Evolutionary conservation across 2,113 vertebrate genomes (phyloP).

Genomic region (Tinamus guttatus): DNA sequence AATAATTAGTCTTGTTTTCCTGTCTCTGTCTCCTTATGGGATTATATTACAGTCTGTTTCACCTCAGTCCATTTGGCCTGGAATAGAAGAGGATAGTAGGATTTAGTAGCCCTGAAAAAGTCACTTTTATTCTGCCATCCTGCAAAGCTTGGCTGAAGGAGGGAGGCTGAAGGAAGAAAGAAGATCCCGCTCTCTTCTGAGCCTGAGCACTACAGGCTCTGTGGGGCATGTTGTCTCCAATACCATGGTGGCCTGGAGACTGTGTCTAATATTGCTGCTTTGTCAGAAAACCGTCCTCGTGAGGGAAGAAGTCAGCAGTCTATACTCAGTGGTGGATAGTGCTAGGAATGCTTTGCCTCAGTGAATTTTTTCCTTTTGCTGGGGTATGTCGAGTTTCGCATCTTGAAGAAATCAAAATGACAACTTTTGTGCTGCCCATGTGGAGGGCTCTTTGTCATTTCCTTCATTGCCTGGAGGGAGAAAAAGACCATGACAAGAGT

Average conservation of each 20-base stretch:
- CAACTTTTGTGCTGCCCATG: not conserved
- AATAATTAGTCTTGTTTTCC: not conserved
- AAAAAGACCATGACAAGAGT: not conserved
- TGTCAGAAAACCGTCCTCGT: rapidly evolving
- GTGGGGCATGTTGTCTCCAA: rapidly evolving
- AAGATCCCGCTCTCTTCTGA: too few relatives aligned
- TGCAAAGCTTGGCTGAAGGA: not conserved
- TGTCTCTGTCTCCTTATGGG: not conserved
- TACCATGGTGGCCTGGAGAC: rapidly evolving
- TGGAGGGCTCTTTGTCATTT: not conserved
- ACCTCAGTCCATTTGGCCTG: not conserved
- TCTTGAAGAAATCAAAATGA: constrained; percentile 29
- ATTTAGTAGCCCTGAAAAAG: not conserved
- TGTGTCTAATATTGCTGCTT: not conserved
- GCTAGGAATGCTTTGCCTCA: not conserved
- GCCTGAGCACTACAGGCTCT: not conserved
- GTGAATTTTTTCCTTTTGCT: not conserved
- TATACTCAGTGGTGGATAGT: not conserved
- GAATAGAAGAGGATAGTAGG: not conserved
- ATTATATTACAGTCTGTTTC: not conserved
- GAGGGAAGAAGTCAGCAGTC: not conserved
- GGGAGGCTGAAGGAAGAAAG: not conserved
- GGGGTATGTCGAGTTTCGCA: not conserved
- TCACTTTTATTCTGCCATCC: not conserved
- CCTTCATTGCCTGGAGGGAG: not conserved